These are phyloP conservation scores for Alcis repandata DNA, from an alignment of 2,888 invertebrate species.

Conservation along the genomic window DNA sequence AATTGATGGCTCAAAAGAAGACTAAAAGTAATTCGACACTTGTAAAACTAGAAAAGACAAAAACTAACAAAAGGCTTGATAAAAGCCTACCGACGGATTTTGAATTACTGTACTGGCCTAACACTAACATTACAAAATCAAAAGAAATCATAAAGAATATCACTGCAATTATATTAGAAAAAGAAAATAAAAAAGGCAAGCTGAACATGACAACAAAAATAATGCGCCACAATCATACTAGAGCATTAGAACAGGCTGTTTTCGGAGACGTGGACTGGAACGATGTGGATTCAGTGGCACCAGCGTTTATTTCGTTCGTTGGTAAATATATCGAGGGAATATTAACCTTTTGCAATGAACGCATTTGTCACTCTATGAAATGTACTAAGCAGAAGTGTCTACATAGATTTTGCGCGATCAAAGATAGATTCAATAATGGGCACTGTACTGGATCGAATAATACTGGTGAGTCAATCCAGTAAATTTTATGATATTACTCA, in stretches of 20 bases:
- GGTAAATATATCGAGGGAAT: constrained; percentile 79
- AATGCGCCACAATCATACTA: constrained; percentile 66
- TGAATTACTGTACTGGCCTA: constrained; percentile 78
- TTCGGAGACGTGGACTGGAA: constrained; percentile 79
- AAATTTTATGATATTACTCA: too few species aligned
- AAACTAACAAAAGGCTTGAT: constrained; percentile 57
- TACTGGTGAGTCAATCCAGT: constrained; percentile 62
- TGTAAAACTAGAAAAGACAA: constrained; percentile 43
- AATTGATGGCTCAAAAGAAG: constrained; percentile 5
- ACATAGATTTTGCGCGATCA: constrained; percentile 71
- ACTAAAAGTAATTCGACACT: constrained; percentile 15
- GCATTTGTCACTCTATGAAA: constrained; percentile 77
- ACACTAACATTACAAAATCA: constrained; percentile 36
- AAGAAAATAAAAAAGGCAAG: constrained; percentile 71
- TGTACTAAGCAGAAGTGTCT: constrained; percentile 72
- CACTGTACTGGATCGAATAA: constrained; percentile 73
- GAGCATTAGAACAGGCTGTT: constrained; percentile 72
- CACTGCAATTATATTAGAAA: constrained; percentile 69
- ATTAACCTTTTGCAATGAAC: constrained; percentile 76
- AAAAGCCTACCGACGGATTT: constrained; percentile 59
- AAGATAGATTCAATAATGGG: constrained; percentile 70
- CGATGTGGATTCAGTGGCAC: constrained; percentile 73
- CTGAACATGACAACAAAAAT: constrained; percentile 69
- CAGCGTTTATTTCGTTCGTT: constrained; percentile 76
- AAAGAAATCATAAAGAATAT: constrained; percentile 61